Percentiles rank a stretch among this genome's conserved stretches.
phyloP scores from a whole-genome alignment of 2,797 vertebrate species.

The Coreius guichenoti region DNA sequence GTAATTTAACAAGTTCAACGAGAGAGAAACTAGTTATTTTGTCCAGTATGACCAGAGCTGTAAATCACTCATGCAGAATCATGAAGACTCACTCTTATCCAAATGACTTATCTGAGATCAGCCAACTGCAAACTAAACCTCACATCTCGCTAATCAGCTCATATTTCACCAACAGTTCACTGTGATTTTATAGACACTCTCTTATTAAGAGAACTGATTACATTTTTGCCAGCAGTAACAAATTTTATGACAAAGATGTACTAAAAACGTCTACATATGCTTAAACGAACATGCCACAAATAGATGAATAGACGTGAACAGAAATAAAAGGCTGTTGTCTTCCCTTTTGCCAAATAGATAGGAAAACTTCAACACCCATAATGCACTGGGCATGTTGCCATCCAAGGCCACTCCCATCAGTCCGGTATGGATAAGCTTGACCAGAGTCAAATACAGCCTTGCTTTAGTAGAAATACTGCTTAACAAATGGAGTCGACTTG shows the following conservation, averaged over 20 bases:
- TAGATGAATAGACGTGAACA: not conserved
- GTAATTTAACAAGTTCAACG: not conserved
- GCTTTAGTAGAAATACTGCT: no score
- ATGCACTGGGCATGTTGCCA: no score
- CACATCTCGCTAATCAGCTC: conserved; percentile 9
- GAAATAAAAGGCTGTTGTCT: no score
- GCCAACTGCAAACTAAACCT: conserved; percentile 12
- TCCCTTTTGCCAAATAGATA: no score
- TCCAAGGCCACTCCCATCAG: no score
- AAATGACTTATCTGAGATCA: conserved; percentile 13
- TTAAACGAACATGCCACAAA: not conserved
- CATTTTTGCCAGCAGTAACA: not conserved
- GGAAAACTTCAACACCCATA: no score
- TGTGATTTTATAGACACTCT: not conserved
- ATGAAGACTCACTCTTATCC: not conserved
- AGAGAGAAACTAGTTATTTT: not conserved
- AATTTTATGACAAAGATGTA: not conserved
- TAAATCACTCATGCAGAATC: conserved; percentile 9
- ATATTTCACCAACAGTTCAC: conserved; percentile 1
- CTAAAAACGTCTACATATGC: not conserved
- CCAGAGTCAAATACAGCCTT: no score
- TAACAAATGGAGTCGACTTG: no score
- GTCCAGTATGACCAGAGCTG: conserved; percentile 6
- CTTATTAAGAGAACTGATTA: not conserved
- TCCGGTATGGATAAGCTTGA: no score